phyloP scores from a whole-genome alignment of 2,113 vertebrate genomes.

The Panthera tigris region DNA sequence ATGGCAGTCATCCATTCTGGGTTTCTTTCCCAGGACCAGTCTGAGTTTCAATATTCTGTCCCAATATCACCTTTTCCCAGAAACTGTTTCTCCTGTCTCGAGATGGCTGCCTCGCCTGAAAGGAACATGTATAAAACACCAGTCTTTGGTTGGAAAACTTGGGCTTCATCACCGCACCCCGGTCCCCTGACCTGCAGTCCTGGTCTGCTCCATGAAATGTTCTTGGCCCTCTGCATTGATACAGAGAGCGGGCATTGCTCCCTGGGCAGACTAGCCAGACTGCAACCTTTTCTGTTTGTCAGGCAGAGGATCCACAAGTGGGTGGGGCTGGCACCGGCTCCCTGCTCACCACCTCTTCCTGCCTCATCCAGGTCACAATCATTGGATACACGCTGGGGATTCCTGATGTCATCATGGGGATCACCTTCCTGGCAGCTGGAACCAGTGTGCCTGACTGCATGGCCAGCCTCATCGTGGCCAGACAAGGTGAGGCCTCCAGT shows the following conservation, averaged over 20 bases:
- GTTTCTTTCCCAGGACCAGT: neutral
- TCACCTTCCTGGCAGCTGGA: slow-evolving; percentile 97
- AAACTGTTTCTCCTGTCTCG: neutral
- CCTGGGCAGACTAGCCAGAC: neutral
- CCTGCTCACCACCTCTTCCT: slow-evolving; percentile 33
- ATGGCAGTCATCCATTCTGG: neutral
- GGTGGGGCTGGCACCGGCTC: rapidly evolving
- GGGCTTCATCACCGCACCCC: neutral
- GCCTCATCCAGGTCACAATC: slow-evolving; percentile 91
- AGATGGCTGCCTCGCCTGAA: neutral
- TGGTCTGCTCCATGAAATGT: rapidly evolving
- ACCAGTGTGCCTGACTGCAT: slow-evolving; percentile 99
- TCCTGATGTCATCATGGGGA: slow-evolving; percentile 99
- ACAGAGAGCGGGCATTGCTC: rapidly evolving
- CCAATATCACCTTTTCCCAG: neutral
- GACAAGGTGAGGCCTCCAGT: slow-evolving; percentile 90
- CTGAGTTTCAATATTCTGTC: neutral
- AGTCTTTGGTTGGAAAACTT: neutral
- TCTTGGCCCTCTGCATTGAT: neutral
- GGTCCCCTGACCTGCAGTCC: no score
- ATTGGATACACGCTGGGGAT: slow-evolving; percentile 98
- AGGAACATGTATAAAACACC: neutral
- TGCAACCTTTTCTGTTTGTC: neutral
- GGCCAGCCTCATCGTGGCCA: slow-evolving; percentile 97
- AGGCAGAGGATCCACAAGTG: neutral